Conservation (phyloP, 2,113 vertebrate species). For the Sinocyclocheilus anshuiensis region DNA sequence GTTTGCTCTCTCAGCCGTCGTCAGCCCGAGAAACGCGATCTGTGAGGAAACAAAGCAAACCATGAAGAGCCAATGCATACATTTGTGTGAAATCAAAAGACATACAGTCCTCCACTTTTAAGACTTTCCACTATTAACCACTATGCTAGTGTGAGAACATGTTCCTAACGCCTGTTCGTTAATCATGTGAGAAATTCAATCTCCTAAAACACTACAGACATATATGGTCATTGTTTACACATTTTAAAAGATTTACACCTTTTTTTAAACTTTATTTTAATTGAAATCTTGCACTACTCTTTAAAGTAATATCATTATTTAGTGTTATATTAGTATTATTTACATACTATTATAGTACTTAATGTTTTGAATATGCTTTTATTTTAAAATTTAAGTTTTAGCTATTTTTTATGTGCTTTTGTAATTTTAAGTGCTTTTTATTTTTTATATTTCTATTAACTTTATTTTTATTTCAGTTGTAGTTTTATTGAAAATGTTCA, state of each 20-base stretch:
- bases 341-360: background rate
- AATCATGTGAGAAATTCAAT: background rate
- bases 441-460: too few species aligned
- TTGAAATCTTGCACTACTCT: background rate
- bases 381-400: background rate
- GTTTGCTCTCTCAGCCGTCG: conserved; percentile 83
- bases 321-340: background rate
- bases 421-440: too few species aligned
- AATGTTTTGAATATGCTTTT: background rate
- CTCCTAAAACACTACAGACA: background rate
- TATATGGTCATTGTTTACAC: background rate
- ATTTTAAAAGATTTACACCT: background rate
- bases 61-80: background rate
- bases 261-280: too few species aligned
- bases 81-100: background rate
- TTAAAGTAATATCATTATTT: background rate
- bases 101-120: background rate
- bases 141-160: background rate
- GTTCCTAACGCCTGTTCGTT: background rate
- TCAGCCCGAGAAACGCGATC: conserved; percentile 88
- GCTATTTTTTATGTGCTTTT: too few species aligned
- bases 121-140: background rate
- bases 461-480: too few species aligned
- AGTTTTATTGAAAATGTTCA: too few species aligned
- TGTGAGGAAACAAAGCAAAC: conserved; percentile 57